Evolutionary conservation across 2,113 vertebrate species (phyloP), one percentile per base, ranked within the genome.

Genomic region (Pollimyrus isidori): DNA sequence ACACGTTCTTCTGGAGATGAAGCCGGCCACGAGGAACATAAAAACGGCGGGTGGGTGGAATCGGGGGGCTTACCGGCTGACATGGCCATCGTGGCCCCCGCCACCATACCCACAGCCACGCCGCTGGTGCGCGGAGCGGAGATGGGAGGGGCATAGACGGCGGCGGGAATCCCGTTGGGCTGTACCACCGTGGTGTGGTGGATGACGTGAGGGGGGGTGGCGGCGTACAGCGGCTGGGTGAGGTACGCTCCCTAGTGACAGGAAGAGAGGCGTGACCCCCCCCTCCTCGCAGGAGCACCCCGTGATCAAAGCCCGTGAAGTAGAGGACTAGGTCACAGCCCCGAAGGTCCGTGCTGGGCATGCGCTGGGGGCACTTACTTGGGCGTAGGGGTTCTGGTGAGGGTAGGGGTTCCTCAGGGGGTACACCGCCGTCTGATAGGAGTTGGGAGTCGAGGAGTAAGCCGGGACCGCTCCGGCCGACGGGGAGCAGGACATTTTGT

Each of bases 101-200:
- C 98, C 91, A 99, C 97, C 98, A 99, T 98, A 45, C 98, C 98
- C 98, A 99, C 98, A 90, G 98, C 93, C 35, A 99, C 96, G 1
- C 98, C 97, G 0, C 95, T 98, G 80, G 94, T 97, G 90, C 98
- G 95, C 0, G 96, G 96, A 0, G 96, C 95, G 0, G 95, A 96
- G 89, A 99, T 96, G 0, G 95, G 95, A 10, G 97, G 97, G 89
- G 98, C 97, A 84, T 98, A 99, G 97, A 99, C 97, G 0, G 98
- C 96, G 0, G 98, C 97, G 6, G 98, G 98, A 97, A 99, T 97
- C 92, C 98, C 98, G 0, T 99, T 99, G 26, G 98, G 98, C 95
- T 99, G 98, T 92, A 99, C 98, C 94, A 99, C 98, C 0, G 98
- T 99, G 91, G 98, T 99, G 95, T 99, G 98, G 94, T 99, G 98